Conservation (phyloP, 2,113 vertebrate genomes). For the Daphoenositta chrysoptera region DNA sequence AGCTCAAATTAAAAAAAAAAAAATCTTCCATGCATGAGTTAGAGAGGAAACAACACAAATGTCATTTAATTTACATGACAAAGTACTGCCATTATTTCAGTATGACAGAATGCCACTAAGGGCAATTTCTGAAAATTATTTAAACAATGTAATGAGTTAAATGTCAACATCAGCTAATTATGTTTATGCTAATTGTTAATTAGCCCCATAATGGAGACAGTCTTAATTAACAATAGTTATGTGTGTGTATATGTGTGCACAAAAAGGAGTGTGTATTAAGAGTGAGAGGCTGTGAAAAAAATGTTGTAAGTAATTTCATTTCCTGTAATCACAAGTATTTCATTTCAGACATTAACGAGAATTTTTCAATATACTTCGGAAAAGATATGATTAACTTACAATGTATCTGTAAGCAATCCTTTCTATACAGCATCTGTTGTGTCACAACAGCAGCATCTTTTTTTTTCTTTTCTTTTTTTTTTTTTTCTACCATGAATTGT, state of each 20-base stretch:
- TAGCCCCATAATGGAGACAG: slow-evolving; percentile 90
- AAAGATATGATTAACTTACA: slow-evolving; percentile 27
- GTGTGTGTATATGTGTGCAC: slow-evolving; percentile 58
- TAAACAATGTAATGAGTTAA: slow-evolving; percentile 94
- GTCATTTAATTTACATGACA: slow-evolving; percentile 90
- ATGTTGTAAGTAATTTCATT: slow-evolving; percentile 75
- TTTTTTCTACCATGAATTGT: neutral
- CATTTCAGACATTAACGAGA: slow-evolving; percentile 45
- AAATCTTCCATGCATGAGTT: slow-evolving; percentile 7
- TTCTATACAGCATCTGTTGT: neutral
- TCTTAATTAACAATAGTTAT: slow-evolving; percentile 96
- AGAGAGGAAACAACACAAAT: slow-evolving; percentile 70
- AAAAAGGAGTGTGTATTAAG: slow-evolving; percentile 28
- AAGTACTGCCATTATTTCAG: slow-evolving; percentile 83
- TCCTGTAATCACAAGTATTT: slow-evolving; percentile 78
- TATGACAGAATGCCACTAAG: slow-evolving; percentile 86
- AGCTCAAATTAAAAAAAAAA: slow-evolving; percentile 1
- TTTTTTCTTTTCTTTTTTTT: neutral
- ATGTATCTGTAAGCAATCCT: slow-evolving; percentile 1
- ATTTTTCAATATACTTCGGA: slow-evolving; percentile 13
- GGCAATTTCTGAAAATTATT: slow-evolving; percentile 97
- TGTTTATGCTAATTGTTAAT: slow-evolving; percentile 99
- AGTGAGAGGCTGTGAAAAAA: slow-evolving; percentile 67
- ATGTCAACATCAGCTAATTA: slow-evolving; percentile 96
- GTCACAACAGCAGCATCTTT: neutral